phyloP scores from a whole-genome alignment of 2,113 vertebrate species.

The Heterocephalus glaber region DNA sequence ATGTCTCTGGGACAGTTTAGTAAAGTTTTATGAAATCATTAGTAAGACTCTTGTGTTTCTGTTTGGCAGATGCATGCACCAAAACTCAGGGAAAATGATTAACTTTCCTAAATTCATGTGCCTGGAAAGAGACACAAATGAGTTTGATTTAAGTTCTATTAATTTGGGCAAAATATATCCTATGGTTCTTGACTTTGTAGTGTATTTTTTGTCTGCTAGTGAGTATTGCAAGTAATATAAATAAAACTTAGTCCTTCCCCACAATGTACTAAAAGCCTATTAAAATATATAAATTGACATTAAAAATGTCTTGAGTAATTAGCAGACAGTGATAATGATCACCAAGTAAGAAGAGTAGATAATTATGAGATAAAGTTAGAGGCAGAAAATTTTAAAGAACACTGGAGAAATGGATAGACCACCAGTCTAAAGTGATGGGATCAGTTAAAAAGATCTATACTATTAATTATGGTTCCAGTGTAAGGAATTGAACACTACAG shows the following conservation, averaged over 20 bases:
- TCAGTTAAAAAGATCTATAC: neutral
- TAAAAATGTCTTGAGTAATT: neutral
- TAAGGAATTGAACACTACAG: neutral
- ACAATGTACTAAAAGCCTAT: neutral
- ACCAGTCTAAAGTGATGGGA: neutral
- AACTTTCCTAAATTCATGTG: neutral
- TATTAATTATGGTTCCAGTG: neutral
- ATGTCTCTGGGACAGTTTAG: neutral
- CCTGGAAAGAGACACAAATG: neutral
- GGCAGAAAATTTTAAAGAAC: neutral
- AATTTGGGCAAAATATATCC: neutral
- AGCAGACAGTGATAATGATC: neutral
- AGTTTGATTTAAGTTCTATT: neutral
- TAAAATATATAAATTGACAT: neutral
- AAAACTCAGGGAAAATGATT: neutral
- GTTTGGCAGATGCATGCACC: neutral
- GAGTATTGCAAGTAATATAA: neutral
- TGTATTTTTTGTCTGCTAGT: neutral
- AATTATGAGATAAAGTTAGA: neutral
- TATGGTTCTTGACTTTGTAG: neutral
- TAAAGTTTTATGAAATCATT: neutral
- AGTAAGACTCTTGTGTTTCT: neutral
- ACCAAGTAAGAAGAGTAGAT: neutral
- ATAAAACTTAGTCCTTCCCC: neutral
- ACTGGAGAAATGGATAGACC: neutral